Percentiles rank a stretch among this genome's conserved stretches.
phyloP scores from a whole-genome alignment of 2,113 vertebrate genomes.

The Pygoscelis antarcticus region DNA sequence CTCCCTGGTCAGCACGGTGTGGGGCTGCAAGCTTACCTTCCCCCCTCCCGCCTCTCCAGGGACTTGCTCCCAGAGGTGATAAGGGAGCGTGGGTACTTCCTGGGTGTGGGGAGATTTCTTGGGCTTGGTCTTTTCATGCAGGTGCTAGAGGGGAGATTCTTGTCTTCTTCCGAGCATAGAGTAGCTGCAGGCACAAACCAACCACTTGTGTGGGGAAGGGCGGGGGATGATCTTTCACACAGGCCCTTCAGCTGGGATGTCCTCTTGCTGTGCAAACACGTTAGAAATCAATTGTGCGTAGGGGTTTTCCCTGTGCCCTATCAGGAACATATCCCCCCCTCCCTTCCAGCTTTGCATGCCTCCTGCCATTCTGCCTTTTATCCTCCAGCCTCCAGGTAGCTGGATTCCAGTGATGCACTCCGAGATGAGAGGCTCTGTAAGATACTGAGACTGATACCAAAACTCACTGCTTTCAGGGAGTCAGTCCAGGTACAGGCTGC shows the following conservation, averaged over 20 bases:
- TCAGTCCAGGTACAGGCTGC: not conserved
- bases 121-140: slow-evolving; percentile 3
- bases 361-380: not conserved
- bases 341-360: slow-evolving; percentile 20
- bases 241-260: not conserved
- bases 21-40: not conserved
- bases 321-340: not conserved
- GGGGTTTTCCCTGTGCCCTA: slow-evolving; percentile 25
- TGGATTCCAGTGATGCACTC: not conserved
- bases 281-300: not conserved
- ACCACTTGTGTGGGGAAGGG: slow-evolving; percentile 36
- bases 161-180: not conserved
- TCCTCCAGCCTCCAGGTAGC: not conserved
- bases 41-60: not conserved
- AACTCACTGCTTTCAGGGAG: not conserved
- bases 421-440: not conserved
- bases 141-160: slow-evolving; percentile 30
- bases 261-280: not conserved
- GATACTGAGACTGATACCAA: not conserved
- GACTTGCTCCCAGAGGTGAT: not conserved
- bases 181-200: slow-evolving; percentile 56
- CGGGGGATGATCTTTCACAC: slow-evolving; percentile 49
- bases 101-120: not conserved
- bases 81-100: not conserved
- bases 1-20: not conserved